Percentiles rank a stretch among this genome's conserved stretches.
Conservation (phyloP, 2,113 vertebrate species). For the Chlamydotis undulata region DNA sequence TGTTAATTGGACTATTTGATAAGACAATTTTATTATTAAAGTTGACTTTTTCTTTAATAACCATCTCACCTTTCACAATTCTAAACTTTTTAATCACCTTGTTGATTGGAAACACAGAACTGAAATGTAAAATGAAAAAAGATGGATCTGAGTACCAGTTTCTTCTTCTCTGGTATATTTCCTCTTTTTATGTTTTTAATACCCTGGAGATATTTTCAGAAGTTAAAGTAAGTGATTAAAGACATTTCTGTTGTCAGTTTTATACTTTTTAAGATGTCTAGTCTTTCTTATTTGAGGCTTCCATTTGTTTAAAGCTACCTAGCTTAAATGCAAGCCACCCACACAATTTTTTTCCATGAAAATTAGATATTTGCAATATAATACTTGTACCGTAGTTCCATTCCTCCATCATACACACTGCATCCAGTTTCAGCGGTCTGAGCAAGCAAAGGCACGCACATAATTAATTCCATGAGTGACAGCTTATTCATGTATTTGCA, state of each 20-base stretch:
- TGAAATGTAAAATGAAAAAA: background rate
- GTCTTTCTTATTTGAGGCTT: background rate
- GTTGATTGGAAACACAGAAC: background rate
- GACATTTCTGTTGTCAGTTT: slow-evolving; percentile 2
- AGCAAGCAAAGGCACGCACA: slow-evolving; percentile 36
- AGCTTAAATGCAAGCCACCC: slow-evolving; percentile 20
- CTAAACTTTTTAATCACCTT: background rate
- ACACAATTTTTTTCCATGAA: slow-evolving; percentile 14
- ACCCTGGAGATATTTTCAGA: background rate
- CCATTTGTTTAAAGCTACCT: slow-evolving; percentile 2
- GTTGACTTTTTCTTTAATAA: background rate
- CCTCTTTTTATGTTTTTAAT: background rate
- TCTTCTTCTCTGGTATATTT: background rate
- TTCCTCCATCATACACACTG: background rate
- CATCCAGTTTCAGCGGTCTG: slow-evolving; percentile 13
- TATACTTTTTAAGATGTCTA: background rate
- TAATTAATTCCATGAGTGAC: slow-evolving; percentile 52
- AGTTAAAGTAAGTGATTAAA: slow-evolving; percentile 17
- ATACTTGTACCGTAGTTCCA: background rate
- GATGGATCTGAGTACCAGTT: background rate
- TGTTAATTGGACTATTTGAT: background rate
- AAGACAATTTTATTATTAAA: background rate
- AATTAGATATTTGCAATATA: slow-evolving; percentile 15
- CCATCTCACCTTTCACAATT: background rate
- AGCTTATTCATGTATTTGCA: slow-evolving; percentile 5